Conservation (phyloP, 1,140 invertebrate species). For the Zophobas morio region DNA sequence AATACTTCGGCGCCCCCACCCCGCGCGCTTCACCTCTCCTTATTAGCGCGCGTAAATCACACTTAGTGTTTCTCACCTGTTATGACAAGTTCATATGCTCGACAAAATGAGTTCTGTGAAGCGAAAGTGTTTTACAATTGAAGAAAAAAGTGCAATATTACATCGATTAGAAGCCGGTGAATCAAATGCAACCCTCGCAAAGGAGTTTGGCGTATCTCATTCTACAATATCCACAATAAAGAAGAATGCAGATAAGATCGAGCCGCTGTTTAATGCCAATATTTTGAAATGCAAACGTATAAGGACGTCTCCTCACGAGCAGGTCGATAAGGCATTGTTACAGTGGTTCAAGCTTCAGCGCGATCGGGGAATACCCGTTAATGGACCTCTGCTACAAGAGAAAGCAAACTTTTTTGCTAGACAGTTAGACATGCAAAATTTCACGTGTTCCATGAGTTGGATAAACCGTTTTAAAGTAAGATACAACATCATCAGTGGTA, state of each 20-base stretch:
- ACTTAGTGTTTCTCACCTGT: too few species aligned
- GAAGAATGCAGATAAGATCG: conserved; percentile 59
- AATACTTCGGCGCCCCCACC: too few species aligned
- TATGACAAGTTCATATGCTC: too few species aligned
- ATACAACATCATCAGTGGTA: conserved; percentile 45
- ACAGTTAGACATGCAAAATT: conserved; percentile 30
- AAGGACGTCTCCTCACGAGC: conserved; percentile 34
- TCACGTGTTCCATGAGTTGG: conserved; percentile 48
- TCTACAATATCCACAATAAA: conserved; percentile 63
- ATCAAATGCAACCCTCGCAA: conserved; percentile 53
- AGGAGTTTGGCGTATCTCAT: conserved; percentile 57
- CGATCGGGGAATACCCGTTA: conserved; percentile 44
- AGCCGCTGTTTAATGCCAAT: conserved; percentile 56
- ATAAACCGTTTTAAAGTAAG: conserved; percentile 54
- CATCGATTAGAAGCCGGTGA: conserved; percentile 57
- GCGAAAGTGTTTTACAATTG: conserved; percentile 8
- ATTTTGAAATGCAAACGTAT: conserved; percentile 60
- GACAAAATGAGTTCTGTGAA: too few species aligned
- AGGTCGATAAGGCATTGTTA: conserved; percentile 19
- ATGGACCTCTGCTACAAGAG: conserved; percentile 50
- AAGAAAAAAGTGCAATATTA: conserved; percentile 22
- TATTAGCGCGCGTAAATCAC: too few species aligned
- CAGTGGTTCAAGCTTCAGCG: conserved; percentile 54
- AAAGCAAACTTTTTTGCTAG: conserved; percentile 45
- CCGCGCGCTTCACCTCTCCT: too few species aligned